These are phyloP conservation scores for Acrobasis suavella DNA, from an alignment of 2,888 invertebrate genomes.

Conservation along the genomic window DNA sequence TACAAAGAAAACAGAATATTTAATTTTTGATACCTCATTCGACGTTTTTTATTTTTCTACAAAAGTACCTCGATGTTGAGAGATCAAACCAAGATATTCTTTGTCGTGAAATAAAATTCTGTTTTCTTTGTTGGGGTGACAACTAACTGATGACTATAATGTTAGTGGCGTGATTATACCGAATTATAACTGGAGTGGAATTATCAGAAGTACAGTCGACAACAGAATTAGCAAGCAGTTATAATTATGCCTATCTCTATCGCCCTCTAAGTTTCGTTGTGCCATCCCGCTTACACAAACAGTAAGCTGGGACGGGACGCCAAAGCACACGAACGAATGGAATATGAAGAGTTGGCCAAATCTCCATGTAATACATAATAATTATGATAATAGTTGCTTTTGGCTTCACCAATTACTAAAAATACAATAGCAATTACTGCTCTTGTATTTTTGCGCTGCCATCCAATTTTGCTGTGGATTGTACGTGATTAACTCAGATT, in stretches of 20 bases:
- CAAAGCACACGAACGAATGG: no score
- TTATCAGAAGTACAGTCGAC: constrained; percentile 49
- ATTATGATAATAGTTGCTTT: no score
- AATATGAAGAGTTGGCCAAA: no score
- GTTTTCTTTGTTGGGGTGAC: constrained; percentile 34
- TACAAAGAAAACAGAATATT: constrained; percentile 9
- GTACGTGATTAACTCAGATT: constrained; percentile 42
- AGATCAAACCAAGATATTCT: background rate
- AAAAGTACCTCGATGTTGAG: background rate
- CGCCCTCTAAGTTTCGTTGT: background rate
- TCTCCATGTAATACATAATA: no score
- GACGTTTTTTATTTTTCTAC: background rate
- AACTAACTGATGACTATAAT: constrained; percentile 56
- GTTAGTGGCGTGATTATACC: constrained; percentile 51
- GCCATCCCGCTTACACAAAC: no score
- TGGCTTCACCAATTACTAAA: no score
- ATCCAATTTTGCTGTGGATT: constrained; percentile 55
- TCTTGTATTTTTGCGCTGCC: constrained; percentile 26
- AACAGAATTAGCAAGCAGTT: constrained; percentile 27
- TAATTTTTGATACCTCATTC: background rate
- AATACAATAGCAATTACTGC: background rate
- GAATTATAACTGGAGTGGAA: constrained; percentile 53
- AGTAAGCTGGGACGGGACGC: no score
- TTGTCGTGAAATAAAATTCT: background rate
- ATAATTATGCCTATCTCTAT: background rate